Conservation (phyloP, 37 sponge, comb jelly and placozoan genomes). For the Trichoplax adhaerens region DNA sequence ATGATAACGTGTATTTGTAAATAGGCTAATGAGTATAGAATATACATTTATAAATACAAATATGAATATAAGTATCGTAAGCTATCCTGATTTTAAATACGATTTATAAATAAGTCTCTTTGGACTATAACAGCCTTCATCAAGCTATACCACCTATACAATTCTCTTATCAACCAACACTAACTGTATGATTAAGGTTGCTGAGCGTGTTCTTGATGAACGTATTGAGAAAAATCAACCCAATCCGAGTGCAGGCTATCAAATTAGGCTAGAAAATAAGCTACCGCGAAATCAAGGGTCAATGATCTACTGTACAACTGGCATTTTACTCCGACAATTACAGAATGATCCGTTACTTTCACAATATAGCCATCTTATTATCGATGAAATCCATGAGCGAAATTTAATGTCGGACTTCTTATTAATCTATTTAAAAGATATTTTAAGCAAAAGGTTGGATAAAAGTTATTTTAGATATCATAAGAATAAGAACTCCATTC, state of each 20-base stretch:
- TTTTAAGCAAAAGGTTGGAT: slow-evolving; percentile 16
- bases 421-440: slow-evolving; percentile 43
- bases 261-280: slow-evolving; percentile 58
- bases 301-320: slow-evolving; percentile 53
- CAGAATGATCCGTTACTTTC: slow-evolving; percentile 30
- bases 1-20: not conserved
- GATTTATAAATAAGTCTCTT: no score
- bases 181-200: slow-evolving; percentile 9
- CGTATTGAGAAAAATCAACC: slow-evolving; percentile 29
- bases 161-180: no score
- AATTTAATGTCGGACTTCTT: slow-evolving; percentile 60
- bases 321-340: slow-evolving; percentile 45
- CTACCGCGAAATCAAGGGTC: slow-evolving; percentile 35
- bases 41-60: no score
- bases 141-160: no score
- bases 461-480: slow-evolving; percentile 6
- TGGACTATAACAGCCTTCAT: no score
- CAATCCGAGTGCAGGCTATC: slow-evolving; percentile 39
- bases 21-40: not conserved
- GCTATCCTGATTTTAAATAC: no score
- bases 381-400: slow-evolving; percentile 87
- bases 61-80: no score
- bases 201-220: slow-evolving; percentile 45
- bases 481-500: not conserved
- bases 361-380: slow-evolving; percentile 37